These are phyloP conservation scores for Eretmochelys imbricata DNA, from an alignment of 2,113 vertebrate species.

Conservation along the genomic window DNA sequence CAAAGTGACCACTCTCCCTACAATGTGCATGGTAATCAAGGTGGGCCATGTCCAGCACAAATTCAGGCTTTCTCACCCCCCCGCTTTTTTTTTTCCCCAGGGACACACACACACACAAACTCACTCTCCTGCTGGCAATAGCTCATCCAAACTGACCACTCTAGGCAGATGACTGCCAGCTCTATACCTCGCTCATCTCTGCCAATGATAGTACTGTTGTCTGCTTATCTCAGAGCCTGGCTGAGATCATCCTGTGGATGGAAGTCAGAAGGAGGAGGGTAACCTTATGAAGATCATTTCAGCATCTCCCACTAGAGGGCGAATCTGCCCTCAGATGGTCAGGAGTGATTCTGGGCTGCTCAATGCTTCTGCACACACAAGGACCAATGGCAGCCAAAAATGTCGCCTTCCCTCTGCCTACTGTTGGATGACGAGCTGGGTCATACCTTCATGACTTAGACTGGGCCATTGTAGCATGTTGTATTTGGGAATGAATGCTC, in stretches of 20 bases:
- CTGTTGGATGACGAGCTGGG: conserved; percentile 9
- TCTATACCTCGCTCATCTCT: not conserved
- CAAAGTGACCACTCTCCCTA: too few relatives aligned
- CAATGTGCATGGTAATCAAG: too few relatives aligned
- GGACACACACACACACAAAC: too few relatives aligned
- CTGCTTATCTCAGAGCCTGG: not conserved
- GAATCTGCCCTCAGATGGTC: not conserved
- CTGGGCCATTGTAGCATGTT: not conserved
- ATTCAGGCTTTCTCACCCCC: too few relatives aligned
- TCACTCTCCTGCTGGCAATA: too few relatives aligned
- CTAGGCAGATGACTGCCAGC: not conserved
- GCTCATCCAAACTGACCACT: too few relatives aligned
- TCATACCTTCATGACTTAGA: not conserved
- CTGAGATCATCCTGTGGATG: not conserved
- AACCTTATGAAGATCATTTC: not conserved
- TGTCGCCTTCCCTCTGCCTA: not conserved
- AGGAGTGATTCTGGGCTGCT: not conserved
- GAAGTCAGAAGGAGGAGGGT: not conserved
- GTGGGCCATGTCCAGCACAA: too few relatives aligned
- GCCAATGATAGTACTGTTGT: not conserved
- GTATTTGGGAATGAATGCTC: conserved; percentile 1
- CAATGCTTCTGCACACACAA: not conserved
- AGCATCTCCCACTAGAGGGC: not conserved
- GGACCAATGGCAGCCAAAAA: not conserved
- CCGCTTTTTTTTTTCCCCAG: too few relatives aligned